Conservation (phyloP, 2,113 vertebrate species). For the Otis tarda region DNA sequence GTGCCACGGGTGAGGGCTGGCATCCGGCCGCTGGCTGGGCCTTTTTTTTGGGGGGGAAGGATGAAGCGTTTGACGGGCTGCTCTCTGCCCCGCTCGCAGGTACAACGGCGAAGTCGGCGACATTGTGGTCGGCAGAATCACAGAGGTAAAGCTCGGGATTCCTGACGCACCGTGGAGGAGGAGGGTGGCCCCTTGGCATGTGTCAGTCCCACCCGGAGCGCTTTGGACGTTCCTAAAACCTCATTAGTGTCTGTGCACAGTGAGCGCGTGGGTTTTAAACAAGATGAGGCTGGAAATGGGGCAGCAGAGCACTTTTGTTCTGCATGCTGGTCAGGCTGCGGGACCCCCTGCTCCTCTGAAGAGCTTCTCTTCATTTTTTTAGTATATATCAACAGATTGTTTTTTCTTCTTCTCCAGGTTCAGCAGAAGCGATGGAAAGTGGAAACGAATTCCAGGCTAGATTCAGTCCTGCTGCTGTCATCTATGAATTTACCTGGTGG, state of each 20-base stretch:
- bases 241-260: accelerated
- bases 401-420: slow-evolving; percentile 74
- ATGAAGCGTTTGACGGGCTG: background rate
- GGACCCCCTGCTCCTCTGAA: accelerated
- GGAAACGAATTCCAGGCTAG: slow-evolving; percentile 92
- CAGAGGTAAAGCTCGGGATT: slow-evolving; percentile 80
- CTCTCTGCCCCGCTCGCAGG: slow-evolving; percentile 65
- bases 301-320: background rate
- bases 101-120: slow-evolving; percentile 97
- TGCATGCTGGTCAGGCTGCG: background rate
- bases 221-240: background rate
- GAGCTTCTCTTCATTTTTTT: background rate
- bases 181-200: background rate
- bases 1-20: background rate
- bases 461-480: slow-evolving; percentile 91
- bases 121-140: slow-evolving; percentile 93
- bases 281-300: background rate
- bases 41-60: accelerated
- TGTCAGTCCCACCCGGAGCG: accelerated
- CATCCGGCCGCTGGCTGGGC: background rate
- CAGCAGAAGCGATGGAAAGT: slow-evolving; percentile 99
- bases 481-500: slow-evolving; percentile 96
- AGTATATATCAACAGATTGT: background rate
- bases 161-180: background rate
- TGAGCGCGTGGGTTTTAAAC: accelerated